Conservation (phyloP, 2,797 vertebrate species). For the Ispidina picta region DNA sequence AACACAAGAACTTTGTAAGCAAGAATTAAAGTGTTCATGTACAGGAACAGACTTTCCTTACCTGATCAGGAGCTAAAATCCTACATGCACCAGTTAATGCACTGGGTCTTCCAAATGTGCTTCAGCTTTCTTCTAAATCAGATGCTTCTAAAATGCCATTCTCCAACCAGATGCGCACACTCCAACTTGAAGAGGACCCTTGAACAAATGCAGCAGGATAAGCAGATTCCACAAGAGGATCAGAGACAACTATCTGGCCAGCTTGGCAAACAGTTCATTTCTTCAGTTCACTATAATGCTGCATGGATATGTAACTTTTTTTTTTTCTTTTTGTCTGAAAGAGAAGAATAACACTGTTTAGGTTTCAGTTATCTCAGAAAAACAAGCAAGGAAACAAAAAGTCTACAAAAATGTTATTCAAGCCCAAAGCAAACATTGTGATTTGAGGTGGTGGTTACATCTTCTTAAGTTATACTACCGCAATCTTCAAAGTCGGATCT, state of each 20-base stretch:
- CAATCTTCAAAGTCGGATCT: neutral
- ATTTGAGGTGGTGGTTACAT: neutral
- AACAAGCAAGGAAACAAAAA: neutral
- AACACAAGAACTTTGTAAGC: neutral
- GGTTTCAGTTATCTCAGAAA: neutral
- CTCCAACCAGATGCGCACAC: neutral
- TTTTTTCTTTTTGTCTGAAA: neutral
- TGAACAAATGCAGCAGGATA: neutral
- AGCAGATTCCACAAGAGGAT: neutral
- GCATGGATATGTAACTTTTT: neutral
- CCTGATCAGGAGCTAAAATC: neutral
- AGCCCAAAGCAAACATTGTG: neutral
- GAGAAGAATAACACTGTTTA: neutral
- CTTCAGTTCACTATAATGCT: neutral
- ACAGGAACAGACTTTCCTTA: neutral
- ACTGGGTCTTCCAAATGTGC: neutral
- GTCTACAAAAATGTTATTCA: neutral
- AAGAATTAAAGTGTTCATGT: neutral
- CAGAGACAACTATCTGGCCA: neutral
- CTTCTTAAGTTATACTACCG: neutral
- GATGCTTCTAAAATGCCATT: neutral
- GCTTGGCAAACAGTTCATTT: neutral
- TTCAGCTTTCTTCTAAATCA: neutral
- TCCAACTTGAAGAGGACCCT: neutral
- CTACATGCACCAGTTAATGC: neutral